These are phyloP conservation scores for Brachyistius frenatus DNA, from an alignment of 2,113 vertebrate genomes.

Conservation along the genomic window DNA sequence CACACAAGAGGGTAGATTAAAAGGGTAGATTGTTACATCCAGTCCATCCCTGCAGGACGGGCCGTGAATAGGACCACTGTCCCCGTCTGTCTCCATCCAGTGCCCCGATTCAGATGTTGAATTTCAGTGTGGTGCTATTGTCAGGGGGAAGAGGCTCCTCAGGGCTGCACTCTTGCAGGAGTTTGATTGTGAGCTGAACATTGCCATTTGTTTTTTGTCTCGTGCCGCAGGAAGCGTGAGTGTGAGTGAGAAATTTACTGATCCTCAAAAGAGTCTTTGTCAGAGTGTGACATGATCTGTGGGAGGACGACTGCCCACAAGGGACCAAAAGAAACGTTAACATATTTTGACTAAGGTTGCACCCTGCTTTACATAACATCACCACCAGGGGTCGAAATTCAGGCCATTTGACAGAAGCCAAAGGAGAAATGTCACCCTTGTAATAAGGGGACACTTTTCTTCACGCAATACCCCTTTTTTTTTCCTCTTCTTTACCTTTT, in stretches of 20 bases:
- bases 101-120: constrained; percentile 25
- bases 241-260: background rate
- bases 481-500: background rate
- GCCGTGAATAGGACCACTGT: constrained; percentile 34
- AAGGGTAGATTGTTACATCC: constrained; percentile 37
- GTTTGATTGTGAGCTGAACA: constrained; percentile 17
- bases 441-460: background rate
- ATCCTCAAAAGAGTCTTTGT: no score
- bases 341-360: constrained; percentile 18
- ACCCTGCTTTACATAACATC: constrained; percentile 30
- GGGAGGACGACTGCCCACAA: background rate
- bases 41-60: constrained; percentile 14
- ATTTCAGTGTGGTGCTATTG: constrained; percentile 33
- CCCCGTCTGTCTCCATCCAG: constrained; percentile 3
- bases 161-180: constrained; percentile 1
- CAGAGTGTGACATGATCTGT: no score
- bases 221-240: background rate
- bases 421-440: constrained; percentile 2
- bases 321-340: constrained; percentile 12
- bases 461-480: background rate
- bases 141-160: background rate
- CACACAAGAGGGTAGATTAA: constrained; percentile 64
- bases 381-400: background rate
- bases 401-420: constrained; percentile 7
- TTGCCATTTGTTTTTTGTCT: constrained; percentile 22